Conservation (phyloP, 2,113 vertebrate genomes). For the Coptodon rendalli region DNA sequence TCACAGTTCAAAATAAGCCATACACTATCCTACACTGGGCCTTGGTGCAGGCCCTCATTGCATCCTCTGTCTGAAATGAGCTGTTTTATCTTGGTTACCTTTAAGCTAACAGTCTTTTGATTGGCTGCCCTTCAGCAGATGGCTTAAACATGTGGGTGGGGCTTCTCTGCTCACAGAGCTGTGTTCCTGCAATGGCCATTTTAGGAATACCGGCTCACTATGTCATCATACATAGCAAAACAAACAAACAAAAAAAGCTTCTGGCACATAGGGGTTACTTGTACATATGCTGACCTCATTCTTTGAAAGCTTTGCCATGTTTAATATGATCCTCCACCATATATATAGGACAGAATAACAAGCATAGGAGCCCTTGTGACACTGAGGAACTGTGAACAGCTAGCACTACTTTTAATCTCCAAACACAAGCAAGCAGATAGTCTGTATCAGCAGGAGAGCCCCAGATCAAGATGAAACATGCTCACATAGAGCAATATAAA, state of each 20-base stretch:
- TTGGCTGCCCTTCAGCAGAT: not conserved
- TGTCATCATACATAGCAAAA: not conserved
- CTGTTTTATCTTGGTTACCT: not conserved
- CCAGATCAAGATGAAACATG: not conserved
- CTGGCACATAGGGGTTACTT: not conserved
- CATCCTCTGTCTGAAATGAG: not conserved
- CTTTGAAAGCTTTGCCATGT: not conserved
- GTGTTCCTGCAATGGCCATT: not conserved
- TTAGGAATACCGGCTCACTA: not conserved
- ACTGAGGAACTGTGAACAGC: not conserved
- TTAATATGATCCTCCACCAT: not conserved
- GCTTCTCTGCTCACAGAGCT: not conserved
- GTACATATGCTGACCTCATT: not conserved
- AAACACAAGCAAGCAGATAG: not conserved
- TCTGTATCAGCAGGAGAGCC: not conserved
- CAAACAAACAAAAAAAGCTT: not conserved
- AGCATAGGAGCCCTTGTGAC: not conserved
- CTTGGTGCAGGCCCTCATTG: not conserved
- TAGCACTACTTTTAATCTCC: not conserved
- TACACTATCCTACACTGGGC: rapidly evolving
- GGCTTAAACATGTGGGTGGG: not conserved
- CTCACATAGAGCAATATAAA: not conserved
- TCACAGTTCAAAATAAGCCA: not conserved
- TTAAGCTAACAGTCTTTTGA: not conserved
- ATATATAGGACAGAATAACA: not conserved